phyloP scores from a whole-genome alignment of 2,888 invertebrate genomes.

The Crematogaster levior region DNA sequence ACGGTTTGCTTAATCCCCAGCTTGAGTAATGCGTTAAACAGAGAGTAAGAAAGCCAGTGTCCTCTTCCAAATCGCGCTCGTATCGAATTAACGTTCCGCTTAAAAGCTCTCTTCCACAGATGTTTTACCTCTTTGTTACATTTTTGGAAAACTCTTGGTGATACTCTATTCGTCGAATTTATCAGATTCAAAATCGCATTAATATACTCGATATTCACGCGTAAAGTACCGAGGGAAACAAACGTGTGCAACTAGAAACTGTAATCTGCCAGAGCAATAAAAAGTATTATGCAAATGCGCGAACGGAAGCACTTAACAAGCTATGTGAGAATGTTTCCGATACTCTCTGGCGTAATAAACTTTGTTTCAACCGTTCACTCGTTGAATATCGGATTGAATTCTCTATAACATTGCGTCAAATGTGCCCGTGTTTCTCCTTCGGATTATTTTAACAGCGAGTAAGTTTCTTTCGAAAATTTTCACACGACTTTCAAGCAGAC shows the following conservation, averaged over 20 bases:
- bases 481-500: not conserved
- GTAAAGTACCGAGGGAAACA: not conserved
- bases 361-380: not conserved
- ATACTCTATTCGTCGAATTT: not conserved
- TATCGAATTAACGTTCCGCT: not conserved
- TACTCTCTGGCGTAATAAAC: not conserved
- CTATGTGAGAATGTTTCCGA: not conserved
- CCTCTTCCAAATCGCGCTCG: not conserved
- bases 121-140: too few species aligned
- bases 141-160: not conserved
- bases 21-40: conserved; percentile 27
- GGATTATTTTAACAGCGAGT: not conserved
- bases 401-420: too few species aligned
- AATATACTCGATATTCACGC: not conserved
- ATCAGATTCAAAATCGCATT: conserved; percentile 1
- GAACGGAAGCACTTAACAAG: not conserved
- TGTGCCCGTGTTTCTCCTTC: too few species aligned
- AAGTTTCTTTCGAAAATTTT: not conserved
- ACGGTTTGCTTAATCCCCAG: not conserved
- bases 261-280: not conserved
- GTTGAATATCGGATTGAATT: not conserved
- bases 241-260: not conserved
- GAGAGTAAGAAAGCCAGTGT: conserved; percentile 17
- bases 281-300: conserved; percentile 3
- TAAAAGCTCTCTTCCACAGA: too few species aligned